A percentile compares a stretch with the other conserved stretches of the same genome.
These are phyloP conservation scores for Tor tambroides DNA, from an alignment of 2,113 vertebrate genomes.

Conservation along the genomic window DNA sequence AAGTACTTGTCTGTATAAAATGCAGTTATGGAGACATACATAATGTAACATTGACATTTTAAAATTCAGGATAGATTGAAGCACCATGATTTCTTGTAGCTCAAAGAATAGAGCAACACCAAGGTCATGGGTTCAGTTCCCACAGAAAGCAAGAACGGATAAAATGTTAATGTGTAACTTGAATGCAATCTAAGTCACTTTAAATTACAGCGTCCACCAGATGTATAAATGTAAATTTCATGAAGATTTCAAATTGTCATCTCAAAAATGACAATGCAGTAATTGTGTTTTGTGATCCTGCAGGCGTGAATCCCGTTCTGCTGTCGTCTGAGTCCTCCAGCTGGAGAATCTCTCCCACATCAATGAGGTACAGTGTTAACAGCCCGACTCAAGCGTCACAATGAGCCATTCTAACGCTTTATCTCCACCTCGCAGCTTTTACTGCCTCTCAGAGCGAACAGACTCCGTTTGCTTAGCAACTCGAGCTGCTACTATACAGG, in stretches of 20 bases:
- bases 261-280: too few species aligned
- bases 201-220: too few species aligned
- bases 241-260: neutral
- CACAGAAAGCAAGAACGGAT: too few species aligned
- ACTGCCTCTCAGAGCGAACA: neutral
- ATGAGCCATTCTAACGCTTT: slow-evolving; percentile 4
- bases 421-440: slow-evolving; percentile 36
- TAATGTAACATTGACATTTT: neutral
- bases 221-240: neutral
- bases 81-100: neutral
- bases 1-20: neutral
- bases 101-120: too few species aligned
- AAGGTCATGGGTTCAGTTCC: too few species aligned
- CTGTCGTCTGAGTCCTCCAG: slow-evolving; percentile 19
- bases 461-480: slow-evolving; percentile 13
- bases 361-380: slow-evolving; percentile 39
- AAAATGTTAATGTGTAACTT: too few species aligned
- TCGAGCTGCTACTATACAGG: neutral
- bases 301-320: slow-evolving; percentile 24
- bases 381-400: neutral
- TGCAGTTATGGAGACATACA: neutral
- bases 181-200: too few species aligned
- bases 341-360: slow-evolving; percentile 27
- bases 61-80: neutral
- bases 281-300: neutral